Evolutionary conservation across 2,797 vertebrate genomes (phyloP).

Genomic region (Avahi laniger): DNA sequence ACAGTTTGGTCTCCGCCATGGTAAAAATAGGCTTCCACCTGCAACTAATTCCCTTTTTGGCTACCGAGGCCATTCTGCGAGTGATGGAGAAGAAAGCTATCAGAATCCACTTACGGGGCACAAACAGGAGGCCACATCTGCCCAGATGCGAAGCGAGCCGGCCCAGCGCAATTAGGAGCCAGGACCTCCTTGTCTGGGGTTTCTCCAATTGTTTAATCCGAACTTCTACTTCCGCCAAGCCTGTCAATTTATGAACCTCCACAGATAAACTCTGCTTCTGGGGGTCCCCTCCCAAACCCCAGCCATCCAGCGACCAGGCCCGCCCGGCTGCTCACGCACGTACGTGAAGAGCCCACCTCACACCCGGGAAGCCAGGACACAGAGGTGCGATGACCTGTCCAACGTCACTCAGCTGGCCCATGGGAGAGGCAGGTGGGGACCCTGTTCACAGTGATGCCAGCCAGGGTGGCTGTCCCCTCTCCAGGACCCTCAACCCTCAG

Average conservation of each 20-base stretch:
- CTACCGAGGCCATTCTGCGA: not conserved
- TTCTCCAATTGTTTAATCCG: not conserved
- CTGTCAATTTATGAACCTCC: accelerated
- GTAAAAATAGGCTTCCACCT: slow-evolving; percentile 46
- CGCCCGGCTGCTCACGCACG: not conserved
- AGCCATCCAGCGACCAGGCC: accelerated
- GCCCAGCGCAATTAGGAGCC: not conserved
- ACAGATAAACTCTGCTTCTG: not conserved
- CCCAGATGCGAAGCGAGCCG: accelerated
- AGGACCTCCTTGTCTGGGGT: not conserved
- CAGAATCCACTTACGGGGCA: not conserved
- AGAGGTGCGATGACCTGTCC: accelerated
- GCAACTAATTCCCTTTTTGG: slow-evolving; percentile 42
- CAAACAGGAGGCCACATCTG: not conserved
- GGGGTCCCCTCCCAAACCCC: not conserved
- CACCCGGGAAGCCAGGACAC: not conserved
- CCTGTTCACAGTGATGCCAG: not conserved
- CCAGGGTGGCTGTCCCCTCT: not conserved
- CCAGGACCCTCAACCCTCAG: too few relatives aligned
- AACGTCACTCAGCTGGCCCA: accelerated
- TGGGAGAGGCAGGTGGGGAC: not conserved
- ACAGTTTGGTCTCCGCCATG: not conserved
- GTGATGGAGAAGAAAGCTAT: not conserved
- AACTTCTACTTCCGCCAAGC: not conserved
- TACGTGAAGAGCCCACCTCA: not conserved